Evolutionary conservation across 2,888 invertebrate genomes (phyloP), one percentile per base, ranked within the genome.

Genomic region (Plebejus melissa): DNA sequence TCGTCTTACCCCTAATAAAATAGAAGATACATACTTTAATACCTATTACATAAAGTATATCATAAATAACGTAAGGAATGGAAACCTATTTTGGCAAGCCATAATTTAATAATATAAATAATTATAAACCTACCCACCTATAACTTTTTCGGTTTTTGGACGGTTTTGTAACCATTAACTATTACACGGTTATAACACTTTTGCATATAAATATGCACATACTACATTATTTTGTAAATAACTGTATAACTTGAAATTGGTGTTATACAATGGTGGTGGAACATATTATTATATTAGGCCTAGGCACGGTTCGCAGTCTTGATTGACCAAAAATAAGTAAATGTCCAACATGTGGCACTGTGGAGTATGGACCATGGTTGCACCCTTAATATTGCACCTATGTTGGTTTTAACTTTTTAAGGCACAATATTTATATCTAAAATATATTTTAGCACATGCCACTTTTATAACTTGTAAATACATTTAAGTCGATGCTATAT

Each of bases 11-110:
- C 16, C 28, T 7, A 36, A 74, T 41, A 69, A 16, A 16, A 75
- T 36, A 54, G 54, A 69, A 54, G 69, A 69, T 50, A 50, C 38
- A 69, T 50, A 50, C 38, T 41, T 13, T 60, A 60, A 28, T 74
- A 74, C 60, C 28, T 46, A 28, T 13, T 28, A 3, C 46, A 46
- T 71, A 71, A 50, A 72, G 32, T 72, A 54, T 72, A 69, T 74
- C 22, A 60, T 65, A 46, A 60, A 36, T 38, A 74, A 74, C 60
- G 74, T 74, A 74, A 74, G 74, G 41, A 72, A 72, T 16, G 72
- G 50, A 72, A 32, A 54, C 71, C 32, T 32, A 32, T 72, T 32
- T 54, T 16, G 72, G 72, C 72, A 72, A 72, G 72, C 72, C 54
- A 6, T 54, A 54, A 46, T 50, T 6, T 1, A 65, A 32, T 4